Percentiles rank a stretch among this genome's conserved stretches.
phyloP scores from a whole-genome alignment of 2,113 vertebrate genomes.

The Archocentrus centrarchus region DNA sequence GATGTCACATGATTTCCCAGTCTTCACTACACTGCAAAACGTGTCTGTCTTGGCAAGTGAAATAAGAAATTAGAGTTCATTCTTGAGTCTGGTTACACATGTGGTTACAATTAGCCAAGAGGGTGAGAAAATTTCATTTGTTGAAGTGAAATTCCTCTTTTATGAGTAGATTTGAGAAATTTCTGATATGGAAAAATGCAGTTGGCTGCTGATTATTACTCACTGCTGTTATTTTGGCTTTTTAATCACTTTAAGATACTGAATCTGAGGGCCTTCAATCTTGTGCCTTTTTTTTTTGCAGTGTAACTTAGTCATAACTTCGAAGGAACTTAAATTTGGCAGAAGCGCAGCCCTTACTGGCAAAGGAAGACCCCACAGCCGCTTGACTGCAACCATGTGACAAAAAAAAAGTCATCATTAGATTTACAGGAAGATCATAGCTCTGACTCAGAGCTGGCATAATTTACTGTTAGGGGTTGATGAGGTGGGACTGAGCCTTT shows the following conservation, averaged over 20 bases:
- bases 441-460: slow-evolving; percentile 51
- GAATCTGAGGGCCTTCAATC: slow-evolving; percentile 2
- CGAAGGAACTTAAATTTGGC: slow-evolving; percentile 54
- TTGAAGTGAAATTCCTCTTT: not conserved
- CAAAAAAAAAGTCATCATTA: slow-evolving; percentile 46
- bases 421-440: slow-evolving; percentile 62
- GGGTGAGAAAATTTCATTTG: not conserved
- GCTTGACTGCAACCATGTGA: slow-evolving; percentile 59
- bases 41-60: slow-evolving; percentile 19
- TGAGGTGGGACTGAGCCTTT: slow-evolving; percentile 29
- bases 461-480: slow-evolving; percentile 40
- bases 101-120: slow-evolving; percentile 10
- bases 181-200: not conserved
- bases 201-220: not conserved
- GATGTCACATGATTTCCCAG: slow-evolving; percentile 77
- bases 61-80: not conserved
- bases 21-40: slow-evolving; percentile 59
- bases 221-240: not conserved
- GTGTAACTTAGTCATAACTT: slow-evolving; percentile 64
- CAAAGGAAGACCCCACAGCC: slow-evolving; percentile 45
- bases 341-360: slow-evolving; percentile 55
- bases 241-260: slow-evolving; percentile 5
- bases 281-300: slow-evolving; percentile 31
- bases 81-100: slow-evolving; percentile 9
- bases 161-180: not conserved